Percentiles rank a stretch among this genome's conserved stretches.
Conservation (phyloP, 37 sponge, comb jelly and placozoan species). For the Petrosia ficiformis region DNA sequence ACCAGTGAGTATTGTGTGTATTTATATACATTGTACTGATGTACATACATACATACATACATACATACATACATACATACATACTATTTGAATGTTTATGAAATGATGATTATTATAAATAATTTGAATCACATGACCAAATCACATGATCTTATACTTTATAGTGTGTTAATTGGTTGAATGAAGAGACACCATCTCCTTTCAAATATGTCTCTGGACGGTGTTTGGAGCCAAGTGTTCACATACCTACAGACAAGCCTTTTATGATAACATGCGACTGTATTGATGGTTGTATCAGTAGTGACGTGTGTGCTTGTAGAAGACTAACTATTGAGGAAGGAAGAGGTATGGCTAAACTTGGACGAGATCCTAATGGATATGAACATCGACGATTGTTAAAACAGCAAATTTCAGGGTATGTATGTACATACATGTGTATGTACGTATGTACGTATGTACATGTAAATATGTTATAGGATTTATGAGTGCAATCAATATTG, state of each 20-base stretch:
- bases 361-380: no score
- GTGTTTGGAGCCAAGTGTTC: constrained; percentile 24
- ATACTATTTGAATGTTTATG: no score
- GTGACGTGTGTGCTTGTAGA: constrained; percentile 59
- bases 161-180: constrained; percentile 47
- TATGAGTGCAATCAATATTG: constrained; percentile 88
- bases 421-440: no score
- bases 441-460: neutral
- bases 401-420: no score
- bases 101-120: no score
- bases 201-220: constrained; percentile 59
- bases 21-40: no score
- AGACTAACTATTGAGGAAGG: constrained; percentile 61
- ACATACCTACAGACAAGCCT: constrained; percentile 13
- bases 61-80: no score
- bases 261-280: constrained; percentile 79
- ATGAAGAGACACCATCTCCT: constrained; percentile 9
- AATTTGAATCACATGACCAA: no score
- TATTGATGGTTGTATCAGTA: constrained; percentile 46
- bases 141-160: neutral
- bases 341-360: neutral
- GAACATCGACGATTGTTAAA: no score
- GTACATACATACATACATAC: no score
- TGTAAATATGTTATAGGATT: constrained; percentile 36
- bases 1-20: neutral